Evolutionary conservation across 2,797 vertebrate species (phyloP).

Genomic region (Acrossocheilus wenchowensis): DNA sequence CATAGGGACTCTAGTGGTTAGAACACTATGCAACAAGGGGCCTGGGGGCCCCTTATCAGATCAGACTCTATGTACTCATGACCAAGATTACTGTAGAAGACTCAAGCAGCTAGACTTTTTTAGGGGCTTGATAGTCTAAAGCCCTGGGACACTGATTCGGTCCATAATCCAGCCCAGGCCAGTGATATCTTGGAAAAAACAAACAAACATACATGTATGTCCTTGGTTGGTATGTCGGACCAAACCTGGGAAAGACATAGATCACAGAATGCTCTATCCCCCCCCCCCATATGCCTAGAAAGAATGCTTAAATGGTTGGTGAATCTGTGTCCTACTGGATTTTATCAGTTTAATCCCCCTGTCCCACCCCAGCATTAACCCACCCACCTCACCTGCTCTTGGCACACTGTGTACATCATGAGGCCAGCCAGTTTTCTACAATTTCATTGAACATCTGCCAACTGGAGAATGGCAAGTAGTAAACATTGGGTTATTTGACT

Average conservation of each 20-base stretch:
- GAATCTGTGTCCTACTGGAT: background rate
- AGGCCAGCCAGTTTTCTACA: background rate
- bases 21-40: too few relatives aligned
- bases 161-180: too few relatives aligned
- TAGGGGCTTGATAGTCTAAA: too few relatives aligned
- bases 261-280: background rate
- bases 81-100: too few relatives aligned
- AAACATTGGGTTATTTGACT: slow-evolving; percentile 25
- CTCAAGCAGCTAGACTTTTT: too few relatives aligned
- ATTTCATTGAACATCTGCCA: slow-evolving; percentile 27
- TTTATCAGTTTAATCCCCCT: background rate
- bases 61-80: too few relatives aligned
- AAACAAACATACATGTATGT: background rate
- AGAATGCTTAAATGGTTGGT: background rate
- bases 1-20: too few relatives aligned
- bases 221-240: background rate
- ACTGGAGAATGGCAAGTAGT: slow-evolving; percentile 1
- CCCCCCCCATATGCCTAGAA: background rate
- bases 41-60: too few relatives aligned
- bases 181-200: too few relatives aligned
- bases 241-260: background rate
- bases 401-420: background rate
- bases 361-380: background rate
- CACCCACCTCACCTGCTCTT: slow-evolving; percentile 17
- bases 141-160: too few relatives aligned